These are phyloP conservation scores for Myzus persicae DNA, from an alignment of 1,140 invertebrate genomes.

Conservation along the genomic window DNA sequence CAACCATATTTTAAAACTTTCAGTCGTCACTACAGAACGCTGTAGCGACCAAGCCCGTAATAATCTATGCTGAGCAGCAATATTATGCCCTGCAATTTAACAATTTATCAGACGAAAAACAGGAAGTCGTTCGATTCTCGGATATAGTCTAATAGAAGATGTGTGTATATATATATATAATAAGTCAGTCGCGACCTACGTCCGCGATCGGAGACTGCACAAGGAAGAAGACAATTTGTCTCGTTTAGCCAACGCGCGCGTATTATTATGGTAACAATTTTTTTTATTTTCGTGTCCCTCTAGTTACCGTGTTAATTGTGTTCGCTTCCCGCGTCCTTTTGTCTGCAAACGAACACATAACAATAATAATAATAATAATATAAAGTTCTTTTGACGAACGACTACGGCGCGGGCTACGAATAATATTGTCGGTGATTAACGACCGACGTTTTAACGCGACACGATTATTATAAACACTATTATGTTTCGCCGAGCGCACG, in stretches of 20 bases:
- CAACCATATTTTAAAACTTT: background rate
- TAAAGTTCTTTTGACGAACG: constrained; percentile 47
- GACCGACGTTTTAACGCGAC: constrained; percentile 44
- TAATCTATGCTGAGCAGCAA: background rate
- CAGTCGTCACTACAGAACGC: background rate
- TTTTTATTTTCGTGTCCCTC: constrained; percentile 6
- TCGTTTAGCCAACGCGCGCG: constrained; percentile 22
- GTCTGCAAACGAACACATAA: background rate
- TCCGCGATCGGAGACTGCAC: too few species aligned
- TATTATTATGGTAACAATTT: background rate
- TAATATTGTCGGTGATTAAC: constrained; percentile 54
- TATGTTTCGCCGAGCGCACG: background rate
- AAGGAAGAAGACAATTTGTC: constrained; percentile 46
- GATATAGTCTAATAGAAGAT: background rate
- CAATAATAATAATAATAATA: background rate
- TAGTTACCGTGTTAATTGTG: constrained; percentile 43
- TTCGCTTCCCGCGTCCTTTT: constrained; percentile 29
- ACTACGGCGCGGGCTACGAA: background rate
- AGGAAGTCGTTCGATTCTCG: background rate
- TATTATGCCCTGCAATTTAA: background rate
- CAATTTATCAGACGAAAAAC: background rate
- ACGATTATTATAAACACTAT: constrained; percentile 53
- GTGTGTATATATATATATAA: too few species aligned
- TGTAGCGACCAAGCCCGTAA: too few species aligned
- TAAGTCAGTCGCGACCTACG: background rate